Percentiles rank a stretch among this genome's conserved stretches.
phyloP scores from a whole-genome alignment of 2,113 vertebrate species.

The Physeter macrocephalus region DNA sequence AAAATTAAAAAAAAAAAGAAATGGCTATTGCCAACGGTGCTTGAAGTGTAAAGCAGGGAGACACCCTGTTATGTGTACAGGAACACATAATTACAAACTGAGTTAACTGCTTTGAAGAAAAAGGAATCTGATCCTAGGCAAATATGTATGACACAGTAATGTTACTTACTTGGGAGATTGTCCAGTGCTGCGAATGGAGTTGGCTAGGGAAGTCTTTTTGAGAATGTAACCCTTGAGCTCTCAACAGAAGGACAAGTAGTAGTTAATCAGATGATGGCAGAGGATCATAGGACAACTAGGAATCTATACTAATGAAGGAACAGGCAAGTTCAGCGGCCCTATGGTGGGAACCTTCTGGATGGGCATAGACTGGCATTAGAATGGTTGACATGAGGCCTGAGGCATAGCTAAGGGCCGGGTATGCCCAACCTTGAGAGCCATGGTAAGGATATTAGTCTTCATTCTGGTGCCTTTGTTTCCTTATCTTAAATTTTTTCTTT shows the following conservation, averaged over 20 bases:
- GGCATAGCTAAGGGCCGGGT: not conserved
- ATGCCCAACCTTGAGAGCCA: not conserved
- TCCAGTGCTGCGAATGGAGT: not conserved
- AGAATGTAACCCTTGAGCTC: not conserved
- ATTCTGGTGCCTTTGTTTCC: not conserved
- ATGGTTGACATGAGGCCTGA: not conserved
- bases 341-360: not conserved
- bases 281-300: not conserved
- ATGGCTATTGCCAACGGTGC: not conserved
- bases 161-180: not conserved
- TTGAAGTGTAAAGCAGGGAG: not conserved
- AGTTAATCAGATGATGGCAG: not conserved
- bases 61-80: not conserved
- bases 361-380: accelerated
- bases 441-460: not conserved
- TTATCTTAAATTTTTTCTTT: not conserved
- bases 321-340: too few species aligned
- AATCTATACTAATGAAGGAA: too few species aligned
- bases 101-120: not conserved
- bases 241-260: not conserved
- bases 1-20: not conserved
- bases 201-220: not conserved
- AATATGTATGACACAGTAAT: not conserved
- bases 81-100: not conserved
- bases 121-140: not conserved